Conservation (phyloP, 2,797 vertebrate species). For the Alfaro cultratus region DNA sequence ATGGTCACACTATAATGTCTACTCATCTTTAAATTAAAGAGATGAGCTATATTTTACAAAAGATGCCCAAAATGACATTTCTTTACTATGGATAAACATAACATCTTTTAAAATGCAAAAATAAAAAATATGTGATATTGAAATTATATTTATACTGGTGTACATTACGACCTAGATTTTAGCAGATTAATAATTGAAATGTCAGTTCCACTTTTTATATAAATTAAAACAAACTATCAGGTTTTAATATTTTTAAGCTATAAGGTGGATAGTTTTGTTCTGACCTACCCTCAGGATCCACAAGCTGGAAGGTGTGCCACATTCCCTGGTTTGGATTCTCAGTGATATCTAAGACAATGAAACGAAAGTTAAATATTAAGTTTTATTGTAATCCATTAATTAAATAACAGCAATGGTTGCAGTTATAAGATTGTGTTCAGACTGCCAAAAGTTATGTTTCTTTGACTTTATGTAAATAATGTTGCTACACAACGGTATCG, state of each 20-base stretch:
- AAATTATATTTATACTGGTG: neutral
- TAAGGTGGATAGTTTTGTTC: neutral
- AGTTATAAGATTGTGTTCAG: neutral
- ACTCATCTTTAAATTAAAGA: neutral
- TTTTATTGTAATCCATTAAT: neutral
- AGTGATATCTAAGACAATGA: constrained; percentile 80
- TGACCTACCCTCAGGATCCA: constrained; percentile 80
- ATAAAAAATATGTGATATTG: neutral
- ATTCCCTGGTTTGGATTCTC: constrained; percentile 80
- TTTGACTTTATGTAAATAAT: neutral
- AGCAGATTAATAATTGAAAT: neutral
- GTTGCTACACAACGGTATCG: neutral
- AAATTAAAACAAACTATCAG: neutral
- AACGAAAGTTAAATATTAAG: neutral
- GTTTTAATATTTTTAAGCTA: neutral
- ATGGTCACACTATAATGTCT: neutral
- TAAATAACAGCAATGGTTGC: neutral
- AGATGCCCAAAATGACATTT: neutral
- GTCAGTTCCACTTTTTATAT: neutral
- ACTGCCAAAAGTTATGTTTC: neutral
- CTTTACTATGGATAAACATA: neutral
- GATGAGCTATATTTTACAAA: neutral
- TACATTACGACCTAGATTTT: neutral
- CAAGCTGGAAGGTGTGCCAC: constrained; percentile 89
- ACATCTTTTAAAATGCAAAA: neutral